phyloP scores from a whole-genome alignment of 2,888 invertebrate species.

The Sarcophaga variegata region DNA sequence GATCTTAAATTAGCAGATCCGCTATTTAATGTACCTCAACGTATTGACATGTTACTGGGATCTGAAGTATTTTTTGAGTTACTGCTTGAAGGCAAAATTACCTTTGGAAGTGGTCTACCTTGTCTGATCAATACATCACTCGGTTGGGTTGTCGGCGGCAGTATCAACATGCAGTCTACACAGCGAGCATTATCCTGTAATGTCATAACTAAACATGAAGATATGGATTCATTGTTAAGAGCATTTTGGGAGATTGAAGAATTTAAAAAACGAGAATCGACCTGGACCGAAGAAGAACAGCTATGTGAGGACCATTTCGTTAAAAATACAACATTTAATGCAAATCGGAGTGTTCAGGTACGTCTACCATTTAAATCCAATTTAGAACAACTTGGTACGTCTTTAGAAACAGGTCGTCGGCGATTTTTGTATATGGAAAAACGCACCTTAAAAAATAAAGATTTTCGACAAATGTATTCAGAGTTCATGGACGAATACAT shows the following conservation, averaged over 20 bases:
- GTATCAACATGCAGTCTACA: background rate
- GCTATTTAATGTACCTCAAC: constrained; percentile 41
- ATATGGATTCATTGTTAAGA: background rate
- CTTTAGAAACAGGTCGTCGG: constrained; percentile 45
- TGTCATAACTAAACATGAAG: background rate
- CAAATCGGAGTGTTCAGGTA: background rate
- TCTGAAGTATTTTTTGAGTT: constrained; percentile 60
- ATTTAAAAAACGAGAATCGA: background rate
- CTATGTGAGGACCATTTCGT: no score
- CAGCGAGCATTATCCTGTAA: background rate
- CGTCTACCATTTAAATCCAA: constrained; percentile 11
- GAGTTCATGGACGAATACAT: constrained; percentile 58
- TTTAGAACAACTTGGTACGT: background rate
- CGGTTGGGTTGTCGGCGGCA: constrained; percentile 45
- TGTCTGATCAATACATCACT: constrained; percentile 46
- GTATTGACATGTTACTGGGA: constrained; percentile 47
- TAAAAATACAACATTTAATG: no score
- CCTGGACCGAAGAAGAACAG: no score
- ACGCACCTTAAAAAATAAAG: constrained; percentile 24
- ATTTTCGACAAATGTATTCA: constrained; percentile 29
- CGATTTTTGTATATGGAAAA: constrained; percentile 43
- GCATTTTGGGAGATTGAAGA: constrained; percentile 47
- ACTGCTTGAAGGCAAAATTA: constrained; percentile 44
- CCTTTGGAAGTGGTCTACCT: constrained; percentile 42
- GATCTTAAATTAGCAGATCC: constrained; percentile 41